Base-by-base conservation (phyloP, 2,113 vertebrate species). In the Lycaon pictus region DNA sequence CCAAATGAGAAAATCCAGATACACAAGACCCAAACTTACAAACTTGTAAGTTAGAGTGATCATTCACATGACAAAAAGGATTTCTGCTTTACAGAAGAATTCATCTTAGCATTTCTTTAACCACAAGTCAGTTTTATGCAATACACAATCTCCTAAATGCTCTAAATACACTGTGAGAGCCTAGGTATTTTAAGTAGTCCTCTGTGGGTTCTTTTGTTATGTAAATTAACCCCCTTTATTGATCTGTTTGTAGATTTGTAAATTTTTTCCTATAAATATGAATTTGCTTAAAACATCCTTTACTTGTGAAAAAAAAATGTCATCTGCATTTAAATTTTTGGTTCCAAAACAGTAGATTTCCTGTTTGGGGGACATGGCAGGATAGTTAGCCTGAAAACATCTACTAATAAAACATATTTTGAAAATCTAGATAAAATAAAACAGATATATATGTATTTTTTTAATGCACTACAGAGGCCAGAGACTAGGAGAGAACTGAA, bases 141-240 rank as follows among this genome's bases (percentile, higher is more conserved):
- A 91, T 76, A 65, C 37, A 37, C 60, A 86, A n/a, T 85, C 60
- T 90, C 32, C 77, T 88, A 69, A 92, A 83, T 62, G 60, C 27
- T 88, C 9, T 63, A 65, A 95, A 37, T 32, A 60, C 27, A 85
- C 79, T 43, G 63, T 82, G 89, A 76, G 71, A 95, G 63, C 25
- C 82, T 69, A 43, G 89, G 72, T 97, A 96, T 98, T 97, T 97
- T 94, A 95, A 96, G 71, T 79, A 91, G 67, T 74, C 63, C 25
- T 96, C 2, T 48, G 27, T 48, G 51, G 92, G 86, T 88, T 6
- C 90, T 74, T 95, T 96, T 95, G 86, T 97, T 97, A 96, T 96
- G 74, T 81, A 96, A 93, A 97, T 90, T 20, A 17, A 5, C 85
- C 69, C 58, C 56, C 93, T 74, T 93, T 97, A 94, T 90, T 88